phyloP scores from a whole-genome alignment of 2,113 vertebrate genomes.

The Phalacrocorax brasilianus region DNA sequence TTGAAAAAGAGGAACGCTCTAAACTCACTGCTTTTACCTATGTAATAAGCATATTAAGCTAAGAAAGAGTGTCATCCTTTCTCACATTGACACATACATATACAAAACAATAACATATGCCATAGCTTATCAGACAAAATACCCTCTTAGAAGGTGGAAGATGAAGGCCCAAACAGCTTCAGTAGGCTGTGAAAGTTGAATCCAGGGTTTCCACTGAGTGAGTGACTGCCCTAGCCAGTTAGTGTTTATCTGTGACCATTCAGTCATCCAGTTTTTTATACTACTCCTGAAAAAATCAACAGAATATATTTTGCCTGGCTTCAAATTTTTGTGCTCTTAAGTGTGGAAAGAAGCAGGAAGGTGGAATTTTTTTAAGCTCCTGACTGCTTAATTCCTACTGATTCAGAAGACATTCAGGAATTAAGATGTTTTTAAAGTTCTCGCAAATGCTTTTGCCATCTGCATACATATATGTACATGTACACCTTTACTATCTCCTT shows the following conservation, averaged over 20 bases:
- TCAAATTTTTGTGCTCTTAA: neutral
- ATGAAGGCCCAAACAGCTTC: neutral
- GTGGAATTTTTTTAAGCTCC: neutral
- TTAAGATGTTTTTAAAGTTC: neutral
- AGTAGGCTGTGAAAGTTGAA: neutral
- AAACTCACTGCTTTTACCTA: neutral
- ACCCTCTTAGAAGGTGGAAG: neutral
- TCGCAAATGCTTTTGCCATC: neutral
- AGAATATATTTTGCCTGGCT: neutral
- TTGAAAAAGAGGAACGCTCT: neutral
- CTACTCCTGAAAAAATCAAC: neutral
- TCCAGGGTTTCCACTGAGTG: neutral
- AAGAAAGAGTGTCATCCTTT: neutral
- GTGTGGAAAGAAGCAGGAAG: neutral
- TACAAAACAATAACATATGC: neutral
- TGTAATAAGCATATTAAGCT: neutral
- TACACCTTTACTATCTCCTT: neutral
- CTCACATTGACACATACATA: neutral
- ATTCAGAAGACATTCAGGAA: neutral
- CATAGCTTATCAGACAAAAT: neutral
- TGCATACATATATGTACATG: neutral
- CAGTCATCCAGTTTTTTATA: neutral
- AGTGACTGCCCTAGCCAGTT: neutral
- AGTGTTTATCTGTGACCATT: neutral
- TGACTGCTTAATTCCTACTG: neutral